Evolutionary conservation across 2,113 vertebrate genomes (phyloP).

Genomic region (Lontra canadensis): DNA sequence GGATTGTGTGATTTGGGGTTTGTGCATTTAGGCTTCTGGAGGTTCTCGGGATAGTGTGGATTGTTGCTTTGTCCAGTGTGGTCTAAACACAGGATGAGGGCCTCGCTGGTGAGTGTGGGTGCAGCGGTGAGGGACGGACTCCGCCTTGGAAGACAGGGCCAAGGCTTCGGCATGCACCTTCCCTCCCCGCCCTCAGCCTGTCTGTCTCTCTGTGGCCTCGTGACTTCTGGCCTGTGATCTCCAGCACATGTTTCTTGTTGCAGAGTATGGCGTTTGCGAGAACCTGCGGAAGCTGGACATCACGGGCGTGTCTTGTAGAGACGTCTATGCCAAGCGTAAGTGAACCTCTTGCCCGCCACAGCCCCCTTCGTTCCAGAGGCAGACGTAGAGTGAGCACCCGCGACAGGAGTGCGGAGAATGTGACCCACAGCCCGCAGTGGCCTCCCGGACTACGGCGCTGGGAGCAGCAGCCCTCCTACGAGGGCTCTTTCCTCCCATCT

Average conservation of each 20-base stretch:
- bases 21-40: background rate
- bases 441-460: background rate
- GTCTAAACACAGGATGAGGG: background rate
- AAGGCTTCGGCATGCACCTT: fast-evolving
- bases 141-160: background rate
- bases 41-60: too few species aligned
- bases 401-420: background rate
- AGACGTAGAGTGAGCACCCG: fast-evolving
- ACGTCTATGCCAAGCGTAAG: constrained; percentile 98
- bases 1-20: background rate
- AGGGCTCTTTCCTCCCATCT: background rate
- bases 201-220: background rate
- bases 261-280: constrained; percentile 96
- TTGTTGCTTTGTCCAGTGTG: background rate
- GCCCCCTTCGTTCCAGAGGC: background rate
- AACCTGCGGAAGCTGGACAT: constrained; percentile 94
- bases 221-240: background rate
- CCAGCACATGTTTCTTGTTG: constrained; percentile 57
- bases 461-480: fast-evolving
- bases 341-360: background rate
- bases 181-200: fast-evolving
- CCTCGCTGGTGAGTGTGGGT: background rate
- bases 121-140: background rate
- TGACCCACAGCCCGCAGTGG: background rate
- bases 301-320: constrained; percentile 91